A percentile compares a stretch with the other conserved stretches of the same genome.
phyloP scores from a whole-genome alignment of 2,797 vertebrate species.

The Podarcis siculus region DNA sequence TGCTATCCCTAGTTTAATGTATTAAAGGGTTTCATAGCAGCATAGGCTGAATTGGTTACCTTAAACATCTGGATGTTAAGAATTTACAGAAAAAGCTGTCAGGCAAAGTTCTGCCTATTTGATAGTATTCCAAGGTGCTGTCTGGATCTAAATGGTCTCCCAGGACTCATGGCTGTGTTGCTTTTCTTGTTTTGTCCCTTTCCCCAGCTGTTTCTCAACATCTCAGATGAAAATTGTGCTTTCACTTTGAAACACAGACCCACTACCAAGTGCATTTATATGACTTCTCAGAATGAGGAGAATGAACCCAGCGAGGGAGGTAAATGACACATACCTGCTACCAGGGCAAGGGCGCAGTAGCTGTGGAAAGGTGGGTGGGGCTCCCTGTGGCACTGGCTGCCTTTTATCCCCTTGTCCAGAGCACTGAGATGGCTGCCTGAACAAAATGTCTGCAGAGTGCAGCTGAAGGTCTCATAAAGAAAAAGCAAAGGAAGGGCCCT shows the following conservation, averaged over 20 bases:
- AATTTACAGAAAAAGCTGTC: no score
- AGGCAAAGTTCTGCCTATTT: not conserved
- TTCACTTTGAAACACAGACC: constrained; percentile 81
- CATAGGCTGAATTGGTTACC: not conserved
- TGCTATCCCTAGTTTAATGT: not conserved
- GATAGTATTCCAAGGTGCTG: not conserved
- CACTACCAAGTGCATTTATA: constrained; percentile 69
- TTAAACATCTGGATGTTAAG: not conserved
- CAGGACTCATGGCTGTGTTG: not conserved
- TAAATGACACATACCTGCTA: not conserved
- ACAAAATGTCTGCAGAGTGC: not conserved
- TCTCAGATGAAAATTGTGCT: constrained; percentile 79
- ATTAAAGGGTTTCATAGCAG: not conserved
- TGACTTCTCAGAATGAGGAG: constrained; percentile 27
- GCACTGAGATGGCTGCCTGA: not conserved
- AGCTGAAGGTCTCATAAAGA: not conserved
- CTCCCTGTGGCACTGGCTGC: no score
- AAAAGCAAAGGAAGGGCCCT: not conserved
- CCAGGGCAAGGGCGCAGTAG: not conserved
- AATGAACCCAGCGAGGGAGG: constrained; percentile 42
- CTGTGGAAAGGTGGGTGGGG: not conserved
- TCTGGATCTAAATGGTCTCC: accelerated
- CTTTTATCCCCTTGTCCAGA: not conserved
- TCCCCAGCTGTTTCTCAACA: constrained; percentile 82
- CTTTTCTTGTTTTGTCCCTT: constrained; percentile 21